Evolutionary conservation across 2,888 invertebrate species (phyloP), one percentile per base, ranked within the genome.

Genomic region (Selenia dentaria): DNA sequence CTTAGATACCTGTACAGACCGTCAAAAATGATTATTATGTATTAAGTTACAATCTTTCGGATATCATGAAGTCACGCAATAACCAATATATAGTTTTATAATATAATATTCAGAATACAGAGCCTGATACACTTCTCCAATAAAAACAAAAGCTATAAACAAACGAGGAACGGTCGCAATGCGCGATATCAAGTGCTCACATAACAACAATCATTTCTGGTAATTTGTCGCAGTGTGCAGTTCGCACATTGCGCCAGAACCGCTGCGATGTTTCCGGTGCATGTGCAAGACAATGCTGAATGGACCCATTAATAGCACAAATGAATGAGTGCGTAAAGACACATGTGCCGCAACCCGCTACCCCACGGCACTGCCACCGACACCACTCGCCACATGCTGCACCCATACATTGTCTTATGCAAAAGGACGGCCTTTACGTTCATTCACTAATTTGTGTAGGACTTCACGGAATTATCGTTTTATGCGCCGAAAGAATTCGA

Each of bases 201-300:
- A 46, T 38, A 47, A 44, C 34, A 55, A 51, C 58, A 70, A 77
- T 77, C 59, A 69, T 73, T 81, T 83, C 79, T 80, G 81, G 70
- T 78, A 83, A 86, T 83, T 81, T 79, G 82, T 79, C 78, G 70
- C 69, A 57, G 57, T 58, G 62, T 59, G 55, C 47, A 59, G 58
- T 51, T 39, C 47, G 56, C 61, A 51, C 39, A 37, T 40, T 44
- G 50, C 36, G 45, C 12, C 29, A 44, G 43, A 65, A 57, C 62
- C 59, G 70, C 58, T 63, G 61, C 61, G 62, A 58, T 49, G 70
- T 77, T 82, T 89, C 89, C 88, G 87, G 82, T 78, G 84, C 89
- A 89, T 86, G 71, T 89, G 89, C 86, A 79, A 79, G 82, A 88
- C 88, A 88, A 89, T 89, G 75, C 69, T 82, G 81, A 86, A 88